phyloP scores from a whole-genome alignment of 2,113 vertebrate genomes.

The Chlorocebus sabaeus region DNA sequence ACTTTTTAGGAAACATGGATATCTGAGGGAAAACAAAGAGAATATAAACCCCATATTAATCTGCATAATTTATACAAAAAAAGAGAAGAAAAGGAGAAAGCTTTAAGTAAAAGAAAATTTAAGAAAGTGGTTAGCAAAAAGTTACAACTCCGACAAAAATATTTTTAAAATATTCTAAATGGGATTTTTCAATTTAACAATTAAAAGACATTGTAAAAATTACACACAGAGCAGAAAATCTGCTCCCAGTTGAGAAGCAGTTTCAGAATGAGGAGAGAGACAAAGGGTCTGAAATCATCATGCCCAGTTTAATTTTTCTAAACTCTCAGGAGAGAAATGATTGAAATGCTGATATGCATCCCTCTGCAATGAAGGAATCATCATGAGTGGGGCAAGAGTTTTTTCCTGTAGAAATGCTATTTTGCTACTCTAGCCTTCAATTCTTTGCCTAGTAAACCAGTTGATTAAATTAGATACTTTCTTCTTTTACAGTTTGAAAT shows the following conservation, averaged over 20 bases:
- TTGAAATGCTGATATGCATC: too few species aligned
- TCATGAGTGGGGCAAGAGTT: not conserved
- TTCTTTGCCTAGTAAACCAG: not conserved
- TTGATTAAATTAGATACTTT: not conserved
- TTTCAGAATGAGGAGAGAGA: not conserved
- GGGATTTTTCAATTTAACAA: not conserved
- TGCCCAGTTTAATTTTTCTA: not conserved
- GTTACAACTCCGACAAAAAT: not conserved
- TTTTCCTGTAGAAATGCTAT: not conserved
- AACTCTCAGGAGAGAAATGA: not conserved
- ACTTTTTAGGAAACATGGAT: not conserved
- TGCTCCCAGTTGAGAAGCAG: not conserved
- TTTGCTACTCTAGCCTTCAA: not conserved
- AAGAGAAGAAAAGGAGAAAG: not conserved
- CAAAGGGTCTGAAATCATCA: not conserved
- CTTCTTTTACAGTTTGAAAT: not conserved
- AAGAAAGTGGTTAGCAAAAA: not conserved
- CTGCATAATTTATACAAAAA: not conserved
- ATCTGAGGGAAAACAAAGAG: not conserved
- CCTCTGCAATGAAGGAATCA: not conserved
- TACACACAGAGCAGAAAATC: not conserved
- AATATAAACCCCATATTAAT: not conserved
- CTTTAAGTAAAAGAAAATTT: not conserved
- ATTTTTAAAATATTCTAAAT: not conserved
- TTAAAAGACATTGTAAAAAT: not conserved